These are phyloP conservation scores for Maylandia zebra DNA, from an alignment of 2,113 vertebrate genomes.

Conservation along the genomic window DNA sequence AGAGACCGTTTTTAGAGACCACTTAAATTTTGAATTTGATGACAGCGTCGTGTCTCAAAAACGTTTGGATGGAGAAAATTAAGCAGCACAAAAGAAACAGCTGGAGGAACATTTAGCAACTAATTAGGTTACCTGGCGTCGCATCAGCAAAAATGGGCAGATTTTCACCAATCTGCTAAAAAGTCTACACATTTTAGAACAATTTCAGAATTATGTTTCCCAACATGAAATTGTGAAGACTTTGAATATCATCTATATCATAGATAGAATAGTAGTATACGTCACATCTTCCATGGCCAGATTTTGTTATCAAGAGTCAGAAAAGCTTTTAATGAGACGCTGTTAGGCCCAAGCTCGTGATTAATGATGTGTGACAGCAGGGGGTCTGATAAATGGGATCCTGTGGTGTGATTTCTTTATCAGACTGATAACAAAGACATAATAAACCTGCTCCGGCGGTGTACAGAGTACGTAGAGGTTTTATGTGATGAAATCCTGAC, in stretches of 20 bases:
- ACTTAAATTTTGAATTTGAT: background rate
- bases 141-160: background rate
- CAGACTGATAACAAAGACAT: background rate
- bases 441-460: background rate
- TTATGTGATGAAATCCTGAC: background rate
- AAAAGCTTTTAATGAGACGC: background rate
- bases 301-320: background rate
- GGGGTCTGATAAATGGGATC: background rate
- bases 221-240: background rate
- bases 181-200: background rate
- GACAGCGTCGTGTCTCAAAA: background rate
- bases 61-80: background rate
- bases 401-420: background rate
- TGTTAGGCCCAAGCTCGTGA: background rate
- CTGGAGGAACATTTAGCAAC: background rate
- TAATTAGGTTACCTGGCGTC: background rate
- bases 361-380: background rate
- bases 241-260: fast-evolving
- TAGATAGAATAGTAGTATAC: background rate
- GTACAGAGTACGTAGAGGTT: background rate
- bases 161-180: background rate
- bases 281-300: background rate
- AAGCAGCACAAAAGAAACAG: background rate
- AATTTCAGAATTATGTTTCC: background rate
- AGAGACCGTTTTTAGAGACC: fast-evolving